phyloP scores from a whole-genome alignment of 2,888 invertebrate species.

The Trachelus troglodyta region DNA sequence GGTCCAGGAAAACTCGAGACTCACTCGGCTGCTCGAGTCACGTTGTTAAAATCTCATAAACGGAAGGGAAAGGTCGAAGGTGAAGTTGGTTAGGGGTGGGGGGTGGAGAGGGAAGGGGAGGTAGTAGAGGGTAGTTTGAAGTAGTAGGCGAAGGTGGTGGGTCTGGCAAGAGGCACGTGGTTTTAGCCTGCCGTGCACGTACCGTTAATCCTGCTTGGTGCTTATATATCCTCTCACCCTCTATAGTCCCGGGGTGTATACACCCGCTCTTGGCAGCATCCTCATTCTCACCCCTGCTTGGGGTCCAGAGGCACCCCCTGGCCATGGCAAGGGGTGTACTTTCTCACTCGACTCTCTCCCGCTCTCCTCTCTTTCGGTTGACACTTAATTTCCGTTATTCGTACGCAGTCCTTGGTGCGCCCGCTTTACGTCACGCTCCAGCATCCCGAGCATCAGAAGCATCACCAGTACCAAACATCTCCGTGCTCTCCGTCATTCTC shows the following conservation, averaged over 20 bases:
- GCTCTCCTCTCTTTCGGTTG: constrained; percentile 55
- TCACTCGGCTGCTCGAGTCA: constrained; percentile 1
- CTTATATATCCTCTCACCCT: constrained; percentile 41
- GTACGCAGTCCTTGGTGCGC: constrained; percentile 54
- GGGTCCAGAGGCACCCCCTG: constrained; percentile 21
- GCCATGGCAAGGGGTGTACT: constrained; percentile 20
- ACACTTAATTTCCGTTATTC: constrained; percentile 67
- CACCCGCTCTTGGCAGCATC: constrained; percentile 11
- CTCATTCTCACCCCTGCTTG: constrained; percentile 19
- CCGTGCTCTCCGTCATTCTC: constrained; percentile 50
- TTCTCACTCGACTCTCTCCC: constrained; percentile 37
- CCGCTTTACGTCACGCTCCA: constrained; percentile 55
- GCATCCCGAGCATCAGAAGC: constrained; percentile 32
- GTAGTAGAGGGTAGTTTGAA: neutral
- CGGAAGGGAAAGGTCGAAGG: constrained; percentile 24
- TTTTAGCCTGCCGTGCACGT: constrained; percentile 61
- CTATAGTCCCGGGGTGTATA: constrained; percentile 14
- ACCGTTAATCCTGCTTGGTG: constrained; percentile 56
- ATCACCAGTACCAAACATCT: constrained; percentile 32
- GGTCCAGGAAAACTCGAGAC: neutral
- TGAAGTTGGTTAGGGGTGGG: neutral
- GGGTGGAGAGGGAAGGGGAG: neutral
- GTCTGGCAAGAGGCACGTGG: constrained; percentile 22
- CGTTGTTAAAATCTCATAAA: constrained; percentile 47
- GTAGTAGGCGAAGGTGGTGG: neutral